Conservation (phyloP, 2,113 vertebrate species). For the Prochilodus magdalenae region DNA sequence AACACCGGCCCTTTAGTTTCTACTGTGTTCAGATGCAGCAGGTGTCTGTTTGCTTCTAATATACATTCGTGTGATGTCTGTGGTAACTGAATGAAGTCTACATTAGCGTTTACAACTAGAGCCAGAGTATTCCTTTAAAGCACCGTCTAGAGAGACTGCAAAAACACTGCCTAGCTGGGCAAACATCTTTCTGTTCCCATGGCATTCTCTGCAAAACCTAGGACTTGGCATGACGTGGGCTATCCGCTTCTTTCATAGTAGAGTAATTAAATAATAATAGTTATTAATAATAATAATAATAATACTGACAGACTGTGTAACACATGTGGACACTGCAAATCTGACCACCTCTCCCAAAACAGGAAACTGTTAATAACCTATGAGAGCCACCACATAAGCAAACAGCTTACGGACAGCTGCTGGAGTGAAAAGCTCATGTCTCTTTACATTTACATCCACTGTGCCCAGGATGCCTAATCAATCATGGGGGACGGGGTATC, state of each 20-base stretch:
- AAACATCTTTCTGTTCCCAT: background rate
- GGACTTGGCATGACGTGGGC: constrained; percentile 64
- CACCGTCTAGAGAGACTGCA: background rate
- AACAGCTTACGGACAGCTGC: background rate
- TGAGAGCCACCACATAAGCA: background rate
- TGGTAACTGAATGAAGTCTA: background rate
- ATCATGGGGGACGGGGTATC: too few species aligned
- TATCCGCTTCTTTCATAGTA: background rate
- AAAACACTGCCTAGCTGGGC: background rate
- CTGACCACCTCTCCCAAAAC: background rate
- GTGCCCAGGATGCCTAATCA: background rate
- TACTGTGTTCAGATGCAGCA: background rate
- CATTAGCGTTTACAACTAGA: background rate
- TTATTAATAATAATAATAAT: constrained; percentile 12
- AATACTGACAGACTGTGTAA: constrained; percentile 50
- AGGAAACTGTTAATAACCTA: background rate
- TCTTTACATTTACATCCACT: background rate
- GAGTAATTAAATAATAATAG: background rate
- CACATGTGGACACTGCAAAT: background rate
- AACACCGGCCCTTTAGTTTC: background rate
- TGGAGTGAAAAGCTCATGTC: background rate
- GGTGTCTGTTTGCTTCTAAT: background rate
- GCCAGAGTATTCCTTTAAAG: background rate
- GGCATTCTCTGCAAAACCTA: background rate
- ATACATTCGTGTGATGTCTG: background rate